phyloP scores from a whole-genome alignment of 2,888 invertebrate species.

The Serrognathus titanus region DNA sequence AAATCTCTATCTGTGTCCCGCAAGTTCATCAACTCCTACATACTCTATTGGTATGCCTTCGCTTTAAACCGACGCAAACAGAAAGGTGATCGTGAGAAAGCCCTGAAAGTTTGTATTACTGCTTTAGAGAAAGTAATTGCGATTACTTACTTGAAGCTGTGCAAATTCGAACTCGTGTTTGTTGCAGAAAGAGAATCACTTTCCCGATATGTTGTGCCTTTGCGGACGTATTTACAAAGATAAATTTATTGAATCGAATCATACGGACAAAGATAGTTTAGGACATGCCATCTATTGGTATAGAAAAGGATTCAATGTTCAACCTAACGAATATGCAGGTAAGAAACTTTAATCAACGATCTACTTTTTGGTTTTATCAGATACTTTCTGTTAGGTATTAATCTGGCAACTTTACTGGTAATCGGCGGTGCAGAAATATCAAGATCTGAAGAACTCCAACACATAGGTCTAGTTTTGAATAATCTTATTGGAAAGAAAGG shows the following conservation, averaged over 20 bases:
- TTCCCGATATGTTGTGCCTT: slow-evolving; percentile 95
- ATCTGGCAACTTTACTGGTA: slow-evolving; percentile 93
- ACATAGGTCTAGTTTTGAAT: slow-evolving; percentile 92
- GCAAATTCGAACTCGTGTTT: background rate
- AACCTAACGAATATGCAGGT: slow-evolving; percentile 97
- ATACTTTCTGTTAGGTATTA: slow-evolving; percentile 67
- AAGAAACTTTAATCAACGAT: too few species aligned
- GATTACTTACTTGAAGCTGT: background rate
- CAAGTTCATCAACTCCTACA: slow-evolving; percentile 85
- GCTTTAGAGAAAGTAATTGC: slow-evolving; percentile 66
- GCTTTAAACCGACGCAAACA: slow-evolving; percentile 93
- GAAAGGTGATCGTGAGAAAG: slow-evolving; percentile 91
- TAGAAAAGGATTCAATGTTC: slow-evolving; percentile 94
- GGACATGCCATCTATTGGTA: slow-evolving; percentile 96
- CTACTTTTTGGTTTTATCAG: too few species aligned
- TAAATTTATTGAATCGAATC: slow-evolving; percentile 94
- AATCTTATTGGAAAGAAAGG: slow-evolving; percentile 98
- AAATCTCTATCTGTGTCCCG: slow-evolving; percentile 84
- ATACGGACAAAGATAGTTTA: slow-evolving; percentile 82
- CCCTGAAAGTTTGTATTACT: slow-evolving; percentile 85
- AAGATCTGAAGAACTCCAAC: slow-evolving; percentile 84
- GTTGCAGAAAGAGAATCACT: slow-evolving; percentile 80
- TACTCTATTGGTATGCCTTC: slow-evolving; percentile 93
- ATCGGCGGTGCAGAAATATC: slow-evolving; percentile 95
- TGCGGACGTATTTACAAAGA: slow-evolving; percentile 97